These are phyloP conservation scores for Clistopyga incitator DNA, from an alignment of 2,888 invertebrate genomes.

Conservation along the genomic window DNA sequence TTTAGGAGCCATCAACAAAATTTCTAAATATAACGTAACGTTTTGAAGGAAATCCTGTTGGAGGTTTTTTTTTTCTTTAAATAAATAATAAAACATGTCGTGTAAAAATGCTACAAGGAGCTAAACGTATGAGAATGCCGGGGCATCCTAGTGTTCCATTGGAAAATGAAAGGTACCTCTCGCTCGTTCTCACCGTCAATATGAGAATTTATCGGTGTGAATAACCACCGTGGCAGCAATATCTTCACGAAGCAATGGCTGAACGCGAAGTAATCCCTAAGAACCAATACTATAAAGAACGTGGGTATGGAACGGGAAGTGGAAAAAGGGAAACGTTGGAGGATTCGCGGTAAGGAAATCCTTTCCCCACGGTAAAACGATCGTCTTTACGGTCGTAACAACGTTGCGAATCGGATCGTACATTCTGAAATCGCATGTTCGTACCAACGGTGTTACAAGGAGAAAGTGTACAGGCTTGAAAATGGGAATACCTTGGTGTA, in stretches of 20 bases:
- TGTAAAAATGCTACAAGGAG: slow-evolving; percentile 13
- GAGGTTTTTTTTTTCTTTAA: background rate
- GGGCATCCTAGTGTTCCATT: slow-evolving; percentile 19
- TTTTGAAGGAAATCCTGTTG: background rate
- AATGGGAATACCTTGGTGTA: background rate
- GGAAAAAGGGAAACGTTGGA: slow-evolving; percentile 40
- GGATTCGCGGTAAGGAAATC: slow-evolving; percentile 54
- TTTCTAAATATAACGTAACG: too few relatives aligned
- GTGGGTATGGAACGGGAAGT: slow-evolving; percentile 3
- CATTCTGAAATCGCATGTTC: slow-evolving; percentile 42
- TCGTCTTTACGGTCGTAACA: slow-evolving; percentile 58
- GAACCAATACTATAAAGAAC: slow-evolving; percentile 34
- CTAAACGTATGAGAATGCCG: slow-evolving; percentile 42
- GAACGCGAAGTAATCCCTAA: slow-evolving; percentile 58
- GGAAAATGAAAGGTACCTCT: slow-evolving; percentile 56
- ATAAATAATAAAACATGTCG: slow-evolving; percentile 12
- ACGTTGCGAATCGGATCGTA: slow-evolving; percentile 49
- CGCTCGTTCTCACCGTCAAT: slow-evolving; percentile 53
- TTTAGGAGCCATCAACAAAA: too few relatives aligned
- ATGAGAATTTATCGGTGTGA: slow-evolving; percentile 60
- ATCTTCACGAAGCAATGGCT: slow-evolving; percentile 53
- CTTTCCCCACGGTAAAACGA: slow-evolving; percentile 47
- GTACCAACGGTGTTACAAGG: slow-evolving; percentile 27
- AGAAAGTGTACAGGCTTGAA: background rate
- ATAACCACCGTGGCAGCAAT: slow-evolving; percentile 55